These are phyloP conservation scores for Sclerodermus sp. DNA, from an alignment of 2,888 invertebrate species.

Conservation along the genomic window DNA sequence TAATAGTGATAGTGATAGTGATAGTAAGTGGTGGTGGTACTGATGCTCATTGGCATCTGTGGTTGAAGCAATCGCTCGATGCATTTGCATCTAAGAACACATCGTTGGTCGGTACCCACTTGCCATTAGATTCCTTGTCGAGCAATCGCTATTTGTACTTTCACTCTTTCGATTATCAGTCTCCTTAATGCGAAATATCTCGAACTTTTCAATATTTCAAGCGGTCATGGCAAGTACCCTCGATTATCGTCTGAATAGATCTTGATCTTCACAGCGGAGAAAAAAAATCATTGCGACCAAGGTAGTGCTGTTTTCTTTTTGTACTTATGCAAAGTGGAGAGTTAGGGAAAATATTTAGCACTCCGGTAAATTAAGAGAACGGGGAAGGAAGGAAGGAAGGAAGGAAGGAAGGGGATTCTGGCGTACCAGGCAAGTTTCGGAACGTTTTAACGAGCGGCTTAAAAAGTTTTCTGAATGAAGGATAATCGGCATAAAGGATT, in stretches of 20 bases:
- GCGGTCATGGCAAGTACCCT: too few relatives aligned
- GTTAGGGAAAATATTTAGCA: constrained; percentile 4
- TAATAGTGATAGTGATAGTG: too few relatives aligned
- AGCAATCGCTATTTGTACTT: background rate
- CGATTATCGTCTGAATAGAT: too few relatives aligned
- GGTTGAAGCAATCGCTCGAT: constrained; percentile 12
- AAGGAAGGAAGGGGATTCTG: background rate
- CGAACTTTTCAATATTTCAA: too few relatives aligned
- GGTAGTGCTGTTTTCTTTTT: too few relatives aligned
- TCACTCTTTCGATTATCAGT: background rate
- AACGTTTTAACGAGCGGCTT: constrained; percentile 29
- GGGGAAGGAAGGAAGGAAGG: background rate
- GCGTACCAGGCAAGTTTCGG: background rate
- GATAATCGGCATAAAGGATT: constrained; percentile 30
- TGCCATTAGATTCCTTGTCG: too few relatives aligned
- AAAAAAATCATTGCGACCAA: too few relatives aligned
- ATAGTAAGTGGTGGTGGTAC: constrained; percentile 1
- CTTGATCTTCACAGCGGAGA: background rate
- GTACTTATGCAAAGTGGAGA: too few relatives aligned
- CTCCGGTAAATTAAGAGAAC: background rate
- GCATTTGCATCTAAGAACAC: constrained; percentile 15
- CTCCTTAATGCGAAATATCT: background rate
- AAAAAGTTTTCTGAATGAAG: constrained; percentile 25
- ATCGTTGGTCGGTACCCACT: too few relatives aligned
- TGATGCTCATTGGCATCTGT: constrained; percentile 7